Evolutionary conservation across 1,140 invertebrate genomes (phyloP).

Genomic region (Adoxophyes honmai): DNA sequence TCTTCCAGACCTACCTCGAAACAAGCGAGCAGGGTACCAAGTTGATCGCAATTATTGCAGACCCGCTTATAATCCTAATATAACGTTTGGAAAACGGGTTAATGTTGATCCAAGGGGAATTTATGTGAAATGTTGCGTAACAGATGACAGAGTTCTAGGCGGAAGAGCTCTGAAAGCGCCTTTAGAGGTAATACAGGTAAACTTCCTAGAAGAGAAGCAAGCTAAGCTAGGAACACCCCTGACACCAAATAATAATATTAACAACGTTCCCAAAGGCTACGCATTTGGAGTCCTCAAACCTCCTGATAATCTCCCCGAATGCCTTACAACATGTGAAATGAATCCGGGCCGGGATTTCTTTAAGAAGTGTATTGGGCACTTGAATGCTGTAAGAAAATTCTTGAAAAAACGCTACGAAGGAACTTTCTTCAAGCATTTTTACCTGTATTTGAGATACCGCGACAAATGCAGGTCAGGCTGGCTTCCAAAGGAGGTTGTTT

Average conservation of each 20-base stretch:
- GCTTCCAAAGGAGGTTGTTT: slow-evolving; percentile 50
- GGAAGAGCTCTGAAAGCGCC: slow-evolving; percentile 26
- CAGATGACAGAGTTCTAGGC: slow-evolving; percentile 57
- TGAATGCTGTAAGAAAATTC: slow-evolving; percentile 64
- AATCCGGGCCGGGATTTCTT: slow-evolving; percentile 61
- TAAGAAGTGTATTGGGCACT: slow-evolving; percentile 58
- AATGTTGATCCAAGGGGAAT: slow-evolving; percentile 67
- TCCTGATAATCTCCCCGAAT: slow-evolving; percentile 46
- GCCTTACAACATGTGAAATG: slow-evolving; percentile 58
- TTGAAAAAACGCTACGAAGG: slow-evolving; percentile 55
- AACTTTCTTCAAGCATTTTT: slow-evolving; percentile 58
- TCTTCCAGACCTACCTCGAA: slow-evolving; percentile 45
- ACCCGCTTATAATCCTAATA: slow-evolving; percentile 42
- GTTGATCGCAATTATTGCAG: slow-evolving; percentile 57
- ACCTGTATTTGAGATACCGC: slow-evolving; percentile 60
- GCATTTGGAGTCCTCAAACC: slow-evolving; percentile 62
- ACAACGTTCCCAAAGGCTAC: slow-evolving; percentile 60
- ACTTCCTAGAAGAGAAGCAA: slow-evolving; percentile 50
- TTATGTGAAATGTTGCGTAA: slow-evolving; percentile 63
- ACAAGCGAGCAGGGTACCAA: slow-evolving; percentile 63
- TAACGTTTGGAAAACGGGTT: slow-evolving; percentile 68
- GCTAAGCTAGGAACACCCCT: slow-evolving; percentile 57
- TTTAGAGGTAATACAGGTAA: slow-evolving; percentile 60
- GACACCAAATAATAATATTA: slow-evolving; percentile 70
- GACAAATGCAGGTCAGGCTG: slow-evolving; percentile 59